A percentile compares a stretch with the other conserved stretches of the same genome.
Evolutionary conservation across 2,888 invertebrate genomes (phyloP).

Genomic region (Apomyelois bistriatella): DNA sequence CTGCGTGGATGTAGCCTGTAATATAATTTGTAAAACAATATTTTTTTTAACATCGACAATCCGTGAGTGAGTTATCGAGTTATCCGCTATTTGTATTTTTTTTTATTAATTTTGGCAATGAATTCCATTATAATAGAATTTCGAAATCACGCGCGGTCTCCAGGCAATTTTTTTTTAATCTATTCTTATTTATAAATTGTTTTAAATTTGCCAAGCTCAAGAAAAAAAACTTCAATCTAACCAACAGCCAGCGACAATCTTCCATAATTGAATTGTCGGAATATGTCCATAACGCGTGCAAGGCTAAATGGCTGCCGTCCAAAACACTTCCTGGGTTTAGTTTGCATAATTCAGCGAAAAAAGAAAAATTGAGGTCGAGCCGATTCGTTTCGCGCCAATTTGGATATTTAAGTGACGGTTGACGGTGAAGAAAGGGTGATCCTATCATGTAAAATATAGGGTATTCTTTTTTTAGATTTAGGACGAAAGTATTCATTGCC

Average conservation of each 20-base stretch:
- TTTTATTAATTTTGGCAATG: neutral
- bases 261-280: neutral
- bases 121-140: too few species aligned
- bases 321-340: neutral
- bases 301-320: conserved; percentile 1
- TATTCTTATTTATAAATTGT: too few species aligned
- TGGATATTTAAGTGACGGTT: neutral
- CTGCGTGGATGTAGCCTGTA: neutral
- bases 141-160: too few species aligned
- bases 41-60: neutral
- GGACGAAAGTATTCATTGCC: too few species aligned
- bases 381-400: conserved; percentile 1
- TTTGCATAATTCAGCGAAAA: conserved; percentile 3
- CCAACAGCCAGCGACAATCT: neutral
- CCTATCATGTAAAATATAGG: neutral
- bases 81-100: neutral
- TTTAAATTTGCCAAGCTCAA: neutral
- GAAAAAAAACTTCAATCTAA: neutral
- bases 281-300: neutral
- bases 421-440: neutral
- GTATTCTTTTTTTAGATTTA: too few species aligned
- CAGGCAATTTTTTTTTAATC: too few species aligned
- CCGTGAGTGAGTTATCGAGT: neutral
- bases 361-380: neutral
- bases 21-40: neutral